phyloP scores from a whole-genome alignment of 2,888 invertebrate genomes.

The Venusia cambrica region DNA sequence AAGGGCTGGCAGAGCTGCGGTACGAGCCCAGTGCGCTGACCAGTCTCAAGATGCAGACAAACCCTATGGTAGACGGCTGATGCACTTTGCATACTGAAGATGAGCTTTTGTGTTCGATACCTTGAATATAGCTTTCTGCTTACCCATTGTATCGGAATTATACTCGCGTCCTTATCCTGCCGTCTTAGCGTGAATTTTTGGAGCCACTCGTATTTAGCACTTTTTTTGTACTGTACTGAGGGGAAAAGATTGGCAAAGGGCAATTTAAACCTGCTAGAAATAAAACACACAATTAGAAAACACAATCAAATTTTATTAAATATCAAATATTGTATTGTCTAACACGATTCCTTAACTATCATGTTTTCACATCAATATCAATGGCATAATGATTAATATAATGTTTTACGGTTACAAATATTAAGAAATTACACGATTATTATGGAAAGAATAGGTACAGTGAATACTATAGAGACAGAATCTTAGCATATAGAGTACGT shows the following conservation, averaged over 20 bases:
- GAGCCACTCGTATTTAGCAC: no score
- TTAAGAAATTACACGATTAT: conserved; percentile 50
- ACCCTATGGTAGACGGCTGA: neutral
- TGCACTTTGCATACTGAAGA: no score
- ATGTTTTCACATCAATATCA: conserved; percentile 78
- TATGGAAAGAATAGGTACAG: conserved; percentile 26
- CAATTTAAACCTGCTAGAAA: no score
- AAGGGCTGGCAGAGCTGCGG: conserved; percentile 60
- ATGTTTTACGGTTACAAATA: conserved; percentile 71
- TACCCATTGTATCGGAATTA: no score
- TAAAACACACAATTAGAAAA: conserved; percentile 57
- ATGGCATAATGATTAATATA: conserved; percentile 61
- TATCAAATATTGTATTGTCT: conserved; percentile 82
- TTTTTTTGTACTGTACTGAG: no score
- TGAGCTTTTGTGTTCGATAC: no score
- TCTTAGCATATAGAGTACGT: conserved; percentile 16
- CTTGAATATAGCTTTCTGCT: no score
- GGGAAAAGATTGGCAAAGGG: no score
- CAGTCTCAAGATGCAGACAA: conserved; percentile 33
- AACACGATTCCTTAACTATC: conserved; percentile 80
- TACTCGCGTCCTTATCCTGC: no score
- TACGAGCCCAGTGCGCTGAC: conserved; percentile 50
- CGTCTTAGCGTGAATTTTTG: no score
- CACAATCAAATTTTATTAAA: conserved; percentile 81
- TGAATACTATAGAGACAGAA: conserved; percentile 24